Evolutionary conservation across 2,797 vertebrate species (phyloP).

Genomic region (Halcyon smyrnensis): DNA sequence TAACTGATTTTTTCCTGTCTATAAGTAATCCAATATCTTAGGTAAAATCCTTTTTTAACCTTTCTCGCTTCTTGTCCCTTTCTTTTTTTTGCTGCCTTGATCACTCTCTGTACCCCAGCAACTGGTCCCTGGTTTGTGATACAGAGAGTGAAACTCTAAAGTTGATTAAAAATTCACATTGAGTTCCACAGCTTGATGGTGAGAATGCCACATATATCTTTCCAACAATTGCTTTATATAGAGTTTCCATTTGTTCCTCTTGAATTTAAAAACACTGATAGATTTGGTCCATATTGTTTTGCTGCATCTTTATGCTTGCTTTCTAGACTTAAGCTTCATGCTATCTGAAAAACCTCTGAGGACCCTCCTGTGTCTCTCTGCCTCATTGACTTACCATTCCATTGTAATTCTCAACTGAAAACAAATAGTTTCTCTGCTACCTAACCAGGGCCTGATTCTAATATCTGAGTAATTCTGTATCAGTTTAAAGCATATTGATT

Average conservation of each 20-base stretch:
- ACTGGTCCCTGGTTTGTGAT: fast-evolving
- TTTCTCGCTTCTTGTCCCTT: not conserved
- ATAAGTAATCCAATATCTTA: not conserved
- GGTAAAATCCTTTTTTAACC: not conserved
- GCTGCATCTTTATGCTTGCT: not conserved
- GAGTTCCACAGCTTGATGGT: not conserved
- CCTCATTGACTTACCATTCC: not conserved
- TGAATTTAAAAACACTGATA: not conserved
- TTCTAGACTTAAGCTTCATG: not conserved
- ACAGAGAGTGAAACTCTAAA: not conserved
- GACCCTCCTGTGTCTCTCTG: not conserved
- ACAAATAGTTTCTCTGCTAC: not conserved
- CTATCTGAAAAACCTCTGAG: not conserved
- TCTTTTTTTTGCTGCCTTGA: not conserved
- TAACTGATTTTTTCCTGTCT: not conserved
- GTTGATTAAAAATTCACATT: not conserved
- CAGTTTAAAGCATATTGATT: not conserved
- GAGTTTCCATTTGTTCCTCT: not conserved
- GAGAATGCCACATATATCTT: not conserved
- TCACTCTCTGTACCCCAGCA: not conserved
- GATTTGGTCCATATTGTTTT: not conserved
- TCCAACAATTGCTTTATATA: not conserved
- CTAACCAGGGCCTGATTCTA: not conserved
- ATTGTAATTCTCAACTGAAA: not conserved
- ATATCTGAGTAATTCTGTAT: not conserved